Evolutionary conservation across 2,888 invertebrate species (phyloP).

Genomic region (Andricus curvator): DNA sequence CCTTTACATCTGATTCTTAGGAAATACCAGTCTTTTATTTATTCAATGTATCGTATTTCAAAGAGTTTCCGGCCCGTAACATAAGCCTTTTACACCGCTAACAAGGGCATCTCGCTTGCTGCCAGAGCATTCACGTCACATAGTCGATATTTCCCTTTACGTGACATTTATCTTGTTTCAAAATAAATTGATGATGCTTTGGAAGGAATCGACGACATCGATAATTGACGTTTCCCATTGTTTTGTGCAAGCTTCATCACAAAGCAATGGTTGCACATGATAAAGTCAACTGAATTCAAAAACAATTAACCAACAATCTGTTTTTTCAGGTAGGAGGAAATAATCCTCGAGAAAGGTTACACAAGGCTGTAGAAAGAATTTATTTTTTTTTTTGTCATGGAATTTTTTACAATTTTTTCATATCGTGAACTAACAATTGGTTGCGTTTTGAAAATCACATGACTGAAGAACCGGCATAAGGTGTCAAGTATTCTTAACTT

Average conservation of each 20-base stretch:
- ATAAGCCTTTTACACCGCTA: conserved; percentile 6
- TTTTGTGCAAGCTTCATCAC: background rate
- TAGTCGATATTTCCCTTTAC: conserved; percentile 32
- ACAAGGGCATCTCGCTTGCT: conserved; percentile 25
- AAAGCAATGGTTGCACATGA: conserved; percentile 13
- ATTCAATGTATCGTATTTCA: conserved; percentile 21
- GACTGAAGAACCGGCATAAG: background rate
- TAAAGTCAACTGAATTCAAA: conserved; percentile 12
- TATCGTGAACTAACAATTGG: background rate
- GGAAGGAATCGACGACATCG: conserved; percentile 20
- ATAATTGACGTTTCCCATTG: conserved; percentile 32
- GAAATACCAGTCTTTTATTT: conserved; percentile 15
- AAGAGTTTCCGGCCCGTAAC: conserved; percentile 2
- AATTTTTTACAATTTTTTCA: background rate
- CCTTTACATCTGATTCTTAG: background rate
- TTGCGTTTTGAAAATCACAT: background rate
- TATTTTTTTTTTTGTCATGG: background rate
- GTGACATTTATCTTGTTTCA: conserved; percentile 39
- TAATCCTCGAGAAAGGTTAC: background rate
- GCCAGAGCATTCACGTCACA: conserved; percentile 12
- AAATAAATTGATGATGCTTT: conserved; percentile 39
- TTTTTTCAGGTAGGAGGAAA: background rate
- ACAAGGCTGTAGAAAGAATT: background rate
- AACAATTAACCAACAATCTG: conserved; percentile 6
- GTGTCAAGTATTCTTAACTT: background rate